These are phyloP conservation scores for Gasterosteus nipponicus DNA, from an alignment of 2,113 vertebrate genomes.

Conservation along the genomic window DNA sequence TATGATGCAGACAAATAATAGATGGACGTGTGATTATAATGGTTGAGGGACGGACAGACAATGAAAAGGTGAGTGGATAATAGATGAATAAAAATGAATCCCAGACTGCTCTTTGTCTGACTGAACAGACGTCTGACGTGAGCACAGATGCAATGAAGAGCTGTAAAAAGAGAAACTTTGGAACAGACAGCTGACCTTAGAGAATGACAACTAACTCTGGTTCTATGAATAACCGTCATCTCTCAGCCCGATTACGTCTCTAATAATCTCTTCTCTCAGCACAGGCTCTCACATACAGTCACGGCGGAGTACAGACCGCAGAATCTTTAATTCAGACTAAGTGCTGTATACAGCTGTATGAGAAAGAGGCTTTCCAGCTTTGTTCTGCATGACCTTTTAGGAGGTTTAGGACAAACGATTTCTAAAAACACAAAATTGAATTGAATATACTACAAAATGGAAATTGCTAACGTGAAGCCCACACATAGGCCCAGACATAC, in stretches of 20 bases:
- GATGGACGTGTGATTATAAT: background rate
- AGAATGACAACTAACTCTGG: conserved; percentile 18
- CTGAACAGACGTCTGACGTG: conserved; percentile 7
- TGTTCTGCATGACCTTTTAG: background rate
- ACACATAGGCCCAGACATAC: background rate
- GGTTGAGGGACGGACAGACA: background rate
- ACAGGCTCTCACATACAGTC: background rate
- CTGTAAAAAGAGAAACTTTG: conserved; percentile 3
- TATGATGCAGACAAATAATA: background rate
- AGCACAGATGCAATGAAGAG: background rate
- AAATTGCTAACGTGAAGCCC: background rate
- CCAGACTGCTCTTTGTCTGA: background rate
- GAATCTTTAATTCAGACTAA: background rate
- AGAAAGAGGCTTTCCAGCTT: background rate
- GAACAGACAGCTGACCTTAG: background rate
- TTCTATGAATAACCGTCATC: conserved; percentile 49
- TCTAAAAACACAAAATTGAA: background rate
- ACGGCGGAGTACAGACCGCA: background rate
- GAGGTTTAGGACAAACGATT: background rate
- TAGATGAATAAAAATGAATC: background rate
- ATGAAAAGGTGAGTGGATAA: background rate
- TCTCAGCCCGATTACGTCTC: conserved; percentile 39
- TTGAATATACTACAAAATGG: background rate
- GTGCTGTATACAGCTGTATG: no score
- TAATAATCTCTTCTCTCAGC: conserved; percentile 38